These are phyloP conservation scores for Bubo bubo DNA, from an alignment of 2,113 vertebrate species.

Conservation along the genomic window DNA sequence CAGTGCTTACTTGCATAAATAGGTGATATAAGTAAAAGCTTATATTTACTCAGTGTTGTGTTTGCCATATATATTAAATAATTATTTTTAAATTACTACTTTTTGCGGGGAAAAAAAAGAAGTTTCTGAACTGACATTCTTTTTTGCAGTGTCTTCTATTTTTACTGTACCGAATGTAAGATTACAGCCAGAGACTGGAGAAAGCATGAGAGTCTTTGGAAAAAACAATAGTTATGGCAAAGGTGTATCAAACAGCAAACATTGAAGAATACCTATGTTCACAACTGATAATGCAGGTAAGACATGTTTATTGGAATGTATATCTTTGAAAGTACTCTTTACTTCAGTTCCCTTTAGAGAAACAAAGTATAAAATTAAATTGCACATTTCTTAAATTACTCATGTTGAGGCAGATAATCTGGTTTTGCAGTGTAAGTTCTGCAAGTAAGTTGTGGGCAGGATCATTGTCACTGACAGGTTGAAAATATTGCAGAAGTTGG, in stretches of 20 bases:
- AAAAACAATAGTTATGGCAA: slow-evolving; percentile 89
- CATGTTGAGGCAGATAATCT: not conserved
- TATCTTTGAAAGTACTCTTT: not conserved
- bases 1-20: not conserved
- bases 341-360: not conserved
- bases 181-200: slow-evolving; percentile 89
- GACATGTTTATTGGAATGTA: not conserved
- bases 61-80: not conserved
- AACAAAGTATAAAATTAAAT: not conserved
- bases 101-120: not conserved
- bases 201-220: slow-evolving; percentile 88
- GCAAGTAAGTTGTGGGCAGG: not conserved
- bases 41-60: not conserved
- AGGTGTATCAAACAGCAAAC: slow-evolving; percentile 88
- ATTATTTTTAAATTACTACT: not conserved
- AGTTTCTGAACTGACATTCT: slow-evolving; percentile 14
- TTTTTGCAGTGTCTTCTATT: slow-evolving; percentile 90
- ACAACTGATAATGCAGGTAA: slow-evolving; percentile 74
- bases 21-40: not conserved
- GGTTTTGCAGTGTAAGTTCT: not conserved
- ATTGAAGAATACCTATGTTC: slow-evolving; percentile 75
- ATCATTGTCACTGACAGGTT: not conserved
- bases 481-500: not conserved
- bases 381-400: not conserved
- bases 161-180: slow-evolving; percentile 91